Evolutionary conservation across 2,888 invertebrate species (phyloP).

Genomic region (Caenorhabditis sinica): DNA sequence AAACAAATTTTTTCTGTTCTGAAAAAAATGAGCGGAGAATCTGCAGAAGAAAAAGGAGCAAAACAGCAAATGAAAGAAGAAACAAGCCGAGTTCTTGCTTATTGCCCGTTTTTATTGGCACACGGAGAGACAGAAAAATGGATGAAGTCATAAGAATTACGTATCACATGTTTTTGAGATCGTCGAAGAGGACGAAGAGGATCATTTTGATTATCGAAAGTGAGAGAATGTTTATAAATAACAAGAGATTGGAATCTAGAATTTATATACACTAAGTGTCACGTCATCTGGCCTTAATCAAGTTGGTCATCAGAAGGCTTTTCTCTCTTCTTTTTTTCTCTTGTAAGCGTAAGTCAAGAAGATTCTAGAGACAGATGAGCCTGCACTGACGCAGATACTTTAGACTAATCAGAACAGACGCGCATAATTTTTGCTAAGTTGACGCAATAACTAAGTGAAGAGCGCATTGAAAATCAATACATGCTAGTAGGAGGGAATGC

Average conservation of each 20-base stretch:
- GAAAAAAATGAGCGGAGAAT: conserved; percentile 4
- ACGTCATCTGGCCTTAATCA: conserved; percentile 42
- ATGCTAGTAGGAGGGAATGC: conserved; percentile 34
- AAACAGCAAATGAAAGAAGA: conserved; percentile 6
- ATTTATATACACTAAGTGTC: conserved; percentile 2
- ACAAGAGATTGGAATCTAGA: conserved; percentile 7
- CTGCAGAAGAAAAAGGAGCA: conserved; percentile 12
- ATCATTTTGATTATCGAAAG: conserved; percentile 41
- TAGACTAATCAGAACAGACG: not conserved
- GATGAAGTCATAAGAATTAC: conserved; percentile 36
- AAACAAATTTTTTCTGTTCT: conserved; percentile 45
- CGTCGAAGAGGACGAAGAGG: conserved; percentile 9
- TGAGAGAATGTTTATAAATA: conserved; percentile 26
- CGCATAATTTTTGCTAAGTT: not conserved
- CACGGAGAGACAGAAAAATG: conserved; percentile 10
- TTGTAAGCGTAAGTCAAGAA: conserved; percentile 19
- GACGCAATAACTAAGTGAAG: not conserved
- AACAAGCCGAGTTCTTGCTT: conserved; percentile 19
- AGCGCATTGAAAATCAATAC: conserved; percentile 58
- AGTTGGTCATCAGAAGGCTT: conserved; percentile 26
- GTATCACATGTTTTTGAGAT: conserved; percentile 45
- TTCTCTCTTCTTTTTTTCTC: not conserved
- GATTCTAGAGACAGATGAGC: conserved; percentile 21
- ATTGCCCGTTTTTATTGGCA: conserved; percentile 34
- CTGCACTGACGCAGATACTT: not conserved